Evolutionary conservation across 2,113 vertebrate species (phyloP).

Genomic region (Gobio gobio): DNA sequence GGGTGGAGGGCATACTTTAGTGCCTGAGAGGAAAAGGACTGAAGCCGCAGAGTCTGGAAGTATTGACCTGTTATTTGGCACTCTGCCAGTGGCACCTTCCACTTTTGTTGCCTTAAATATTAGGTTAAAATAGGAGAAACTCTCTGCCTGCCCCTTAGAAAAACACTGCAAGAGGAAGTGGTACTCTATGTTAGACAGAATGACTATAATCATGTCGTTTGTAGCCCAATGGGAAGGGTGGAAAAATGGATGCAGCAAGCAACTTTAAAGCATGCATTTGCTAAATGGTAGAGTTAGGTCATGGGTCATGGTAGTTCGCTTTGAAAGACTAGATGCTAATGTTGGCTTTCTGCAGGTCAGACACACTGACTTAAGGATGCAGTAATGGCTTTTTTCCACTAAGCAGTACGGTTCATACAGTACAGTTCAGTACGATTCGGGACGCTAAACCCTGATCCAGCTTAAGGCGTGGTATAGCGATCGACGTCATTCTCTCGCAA

Average conservation of each 20-base stretch:
- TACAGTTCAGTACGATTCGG: too few species aligned
- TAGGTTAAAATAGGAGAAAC: slow-evolving; percentile 56
- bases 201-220: slow-evolving; percentile 40
- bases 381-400: too few species aligned
- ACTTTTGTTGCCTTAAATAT: slow-evolving; percentile 48
- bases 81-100: slow-evolving; percentile 66
- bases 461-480: too few species aligned
- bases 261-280: slow-evolving; percentile 12
- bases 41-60: slow-evolving; percentile 72
- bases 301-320: background rate
- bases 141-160: slow-evolving; percentile 28
- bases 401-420: too few species aligned
- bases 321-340: background rate
- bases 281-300: slow-evolving; percentile 9
- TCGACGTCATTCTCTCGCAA: too few species aligned
- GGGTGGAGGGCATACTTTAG: slow-evolving; percentile 68
- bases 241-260: slow-evolving; percentile 32
- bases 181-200: slow-evolving; percentile 13
- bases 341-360: background rate
- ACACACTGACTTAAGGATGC: background rate
- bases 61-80: slow-evolving; percentile 75
- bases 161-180: slow-evolving; percentile 44
- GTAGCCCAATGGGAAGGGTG: slow-evolving; percentile 7
- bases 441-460: too few species aligned
- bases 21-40: slow-evolving; percentile 57